These are phyloP conservation scores for Iphiclides podalirius DNA, from an alignment of 2,888 invertebrate species.

Conservation along the genomic window DNA sequence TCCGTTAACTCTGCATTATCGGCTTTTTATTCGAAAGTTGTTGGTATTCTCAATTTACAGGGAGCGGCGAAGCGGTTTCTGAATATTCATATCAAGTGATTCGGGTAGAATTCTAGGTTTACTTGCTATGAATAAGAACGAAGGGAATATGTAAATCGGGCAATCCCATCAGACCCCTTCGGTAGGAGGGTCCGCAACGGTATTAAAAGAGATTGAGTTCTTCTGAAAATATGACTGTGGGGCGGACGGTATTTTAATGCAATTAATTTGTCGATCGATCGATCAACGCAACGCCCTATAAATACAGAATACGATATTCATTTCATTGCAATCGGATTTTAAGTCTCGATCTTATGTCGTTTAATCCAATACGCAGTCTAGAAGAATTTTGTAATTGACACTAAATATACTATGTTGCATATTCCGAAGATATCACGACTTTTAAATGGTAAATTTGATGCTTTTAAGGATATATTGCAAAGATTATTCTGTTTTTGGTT, in stretches of 20 bases:
- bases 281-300: not conserved
- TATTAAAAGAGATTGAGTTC: slow-evolving; percentile 21
- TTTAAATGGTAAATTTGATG: too few species aligned
- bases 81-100: slow-evolving; percentile 10
- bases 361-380: not conserved
- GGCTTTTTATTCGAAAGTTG: not conserved
- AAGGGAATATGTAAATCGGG: slow-evolving; percentile 26
- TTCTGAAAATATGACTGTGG: not conserved
- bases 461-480: too few species aligned
- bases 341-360: not conserved
- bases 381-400: too few species aligned
- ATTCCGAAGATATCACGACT: too few species aligned
- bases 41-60: not conserved
- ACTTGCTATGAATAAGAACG: slow-evolving; percentile 20
- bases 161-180: slow-evolving; percentile 23
- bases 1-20: not conserved
- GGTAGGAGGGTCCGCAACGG: slow-evolving; percentile 7
- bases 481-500: too few species aligned
- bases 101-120: slow-evolving; percentile 8
- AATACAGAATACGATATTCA: not conserved
- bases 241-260: slow-evolving; percentile 12
- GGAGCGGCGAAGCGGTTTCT: not conserved
- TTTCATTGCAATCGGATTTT: not conserved
- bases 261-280: slow-evolving; percentile 21
- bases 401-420: too few species aligned